Conservation (phyloP, 2,113 vertebrate species). For the Gopherus flavomarginatus region DNA sequence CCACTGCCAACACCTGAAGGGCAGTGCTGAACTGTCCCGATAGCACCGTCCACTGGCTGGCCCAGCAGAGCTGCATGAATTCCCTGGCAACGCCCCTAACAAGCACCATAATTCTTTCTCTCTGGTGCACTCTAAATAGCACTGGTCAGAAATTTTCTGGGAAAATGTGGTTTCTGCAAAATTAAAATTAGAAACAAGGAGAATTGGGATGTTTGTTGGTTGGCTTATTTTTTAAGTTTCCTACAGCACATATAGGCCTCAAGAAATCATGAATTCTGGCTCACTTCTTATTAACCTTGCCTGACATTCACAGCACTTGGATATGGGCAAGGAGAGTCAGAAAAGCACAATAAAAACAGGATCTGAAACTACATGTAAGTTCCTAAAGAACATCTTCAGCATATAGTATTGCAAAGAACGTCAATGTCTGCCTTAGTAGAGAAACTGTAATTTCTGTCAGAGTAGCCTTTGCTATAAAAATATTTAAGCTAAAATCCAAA, state of each 20-base stretch:
- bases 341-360: conserved; percentile 40
- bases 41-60: too few relatives aligned
- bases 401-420: neutral
- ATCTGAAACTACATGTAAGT: neutral
- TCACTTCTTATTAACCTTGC: conserved; percentile 26
- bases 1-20: neutral
- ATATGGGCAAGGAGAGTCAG: conserved; percentile 68
- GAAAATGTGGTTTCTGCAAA: neutral
- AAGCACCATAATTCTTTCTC: neutral
- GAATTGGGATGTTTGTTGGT: neutral
- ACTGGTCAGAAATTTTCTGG: neutral
- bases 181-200: neutral
- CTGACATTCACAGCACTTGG: conserved; percentile 55
- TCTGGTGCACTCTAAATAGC: neutral
- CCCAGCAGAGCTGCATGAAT: neutral
- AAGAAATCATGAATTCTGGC: conserved; percentile 25
- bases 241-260: neutral
- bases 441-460: conserved; percentile 67
- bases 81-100: neutral
- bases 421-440: neutral
- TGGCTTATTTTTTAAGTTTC: neutral
- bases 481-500: conserved; percentile 54
- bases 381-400: neutral
- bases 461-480: conserved; percentile 56
- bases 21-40: too few relatives aligned